Evolutionary conservation across 2,113 vertebrate genomes (phyloP).

Genomic region (Halcyon senegalensis): DNA sequence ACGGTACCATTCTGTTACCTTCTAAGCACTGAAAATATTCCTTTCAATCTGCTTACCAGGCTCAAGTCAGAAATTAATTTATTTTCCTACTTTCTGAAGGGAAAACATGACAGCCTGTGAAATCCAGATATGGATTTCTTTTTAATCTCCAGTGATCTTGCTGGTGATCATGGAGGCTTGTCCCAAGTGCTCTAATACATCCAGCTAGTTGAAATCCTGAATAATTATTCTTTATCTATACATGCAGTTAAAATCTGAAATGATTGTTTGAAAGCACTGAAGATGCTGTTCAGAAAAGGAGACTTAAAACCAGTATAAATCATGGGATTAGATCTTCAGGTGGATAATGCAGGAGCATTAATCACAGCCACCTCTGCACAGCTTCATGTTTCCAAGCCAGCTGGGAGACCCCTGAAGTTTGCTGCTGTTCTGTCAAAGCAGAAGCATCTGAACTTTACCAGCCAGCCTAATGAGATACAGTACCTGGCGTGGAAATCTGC

Average conservation of each 20-base stretch:
- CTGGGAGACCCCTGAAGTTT: not conserved
- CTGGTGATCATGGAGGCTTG: not conserved
- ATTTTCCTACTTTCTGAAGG: not conserved
- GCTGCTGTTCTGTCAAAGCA: not conserved
- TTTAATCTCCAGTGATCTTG: not conserved
- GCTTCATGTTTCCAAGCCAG: not conserved
- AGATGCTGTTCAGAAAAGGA: not conserved
- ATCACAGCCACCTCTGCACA: not conserved
- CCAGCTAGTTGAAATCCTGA: not conserved
- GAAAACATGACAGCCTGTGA: not conserved
- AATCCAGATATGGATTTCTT: not conserved
- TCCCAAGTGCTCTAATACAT: not conserved
- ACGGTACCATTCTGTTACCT: rapidly evolving
- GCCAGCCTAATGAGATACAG: not conserved
- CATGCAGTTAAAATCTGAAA: not conserved
- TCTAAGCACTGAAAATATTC: not conserved
- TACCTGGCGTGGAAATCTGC: not conserved
- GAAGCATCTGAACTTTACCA: not conserved
- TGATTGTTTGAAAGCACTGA: not conserved
- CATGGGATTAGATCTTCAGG: not conserved
- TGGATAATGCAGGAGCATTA: not conserved
- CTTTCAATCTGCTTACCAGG: not conserved
- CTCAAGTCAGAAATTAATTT: not conserved
- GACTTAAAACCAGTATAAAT: not conserved
- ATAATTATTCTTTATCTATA: not conserved